Evolutionary conservation across 2,113 vertebrate genomes (phyloP).

Genomic region (Furnarius figulus): DNA sequence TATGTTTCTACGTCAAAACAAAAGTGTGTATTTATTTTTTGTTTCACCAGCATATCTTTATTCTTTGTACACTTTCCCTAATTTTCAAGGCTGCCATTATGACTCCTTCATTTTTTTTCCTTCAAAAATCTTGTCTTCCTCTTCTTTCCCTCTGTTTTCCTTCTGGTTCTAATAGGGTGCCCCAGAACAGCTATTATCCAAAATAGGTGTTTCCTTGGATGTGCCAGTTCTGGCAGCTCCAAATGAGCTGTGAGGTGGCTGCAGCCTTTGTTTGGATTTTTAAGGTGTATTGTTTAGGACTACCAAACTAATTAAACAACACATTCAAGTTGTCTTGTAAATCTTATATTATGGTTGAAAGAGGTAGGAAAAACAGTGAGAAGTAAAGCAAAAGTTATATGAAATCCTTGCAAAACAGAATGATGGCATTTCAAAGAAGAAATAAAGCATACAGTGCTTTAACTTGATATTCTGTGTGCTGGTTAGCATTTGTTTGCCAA

Average conservation of each 20-base stretch:
- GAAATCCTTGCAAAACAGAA: neutral
- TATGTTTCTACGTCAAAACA: neutral
- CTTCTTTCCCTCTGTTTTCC: neutral
- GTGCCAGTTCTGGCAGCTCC: neutral
- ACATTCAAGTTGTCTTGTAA: neutral
- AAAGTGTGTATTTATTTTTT: neutral
- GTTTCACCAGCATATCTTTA: neutral
- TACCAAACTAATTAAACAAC: neutral
- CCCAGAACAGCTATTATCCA: neutral
- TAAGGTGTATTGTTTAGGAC: neutral
- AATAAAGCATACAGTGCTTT: neutral
- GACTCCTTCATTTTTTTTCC: neutral
- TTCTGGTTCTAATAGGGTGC: neutral
- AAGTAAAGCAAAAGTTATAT: neutral
- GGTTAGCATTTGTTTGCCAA: neutral
- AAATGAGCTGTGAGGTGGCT: neutral
- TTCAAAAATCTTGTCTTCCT: neutral
- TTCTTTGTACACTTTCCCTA: neutral
- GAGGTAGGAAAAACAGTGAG: neutral
- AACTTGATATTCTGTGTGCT: neutral
- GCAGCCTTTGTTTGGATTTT: neutral
- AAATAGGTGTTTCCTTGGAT: neutral
- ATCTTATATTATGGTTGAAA: neutral
- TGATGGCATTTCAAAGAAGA: neutral
- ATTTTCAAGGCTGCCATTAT: neutral